Percentiles rank a stretch among this genome's conserved stretches.
These are phyloP conservation scores for Phodopus roborovskii DNA, from an alignment of 2,113 vertebrate genomes.

Conservation along the genomic window DNA sequence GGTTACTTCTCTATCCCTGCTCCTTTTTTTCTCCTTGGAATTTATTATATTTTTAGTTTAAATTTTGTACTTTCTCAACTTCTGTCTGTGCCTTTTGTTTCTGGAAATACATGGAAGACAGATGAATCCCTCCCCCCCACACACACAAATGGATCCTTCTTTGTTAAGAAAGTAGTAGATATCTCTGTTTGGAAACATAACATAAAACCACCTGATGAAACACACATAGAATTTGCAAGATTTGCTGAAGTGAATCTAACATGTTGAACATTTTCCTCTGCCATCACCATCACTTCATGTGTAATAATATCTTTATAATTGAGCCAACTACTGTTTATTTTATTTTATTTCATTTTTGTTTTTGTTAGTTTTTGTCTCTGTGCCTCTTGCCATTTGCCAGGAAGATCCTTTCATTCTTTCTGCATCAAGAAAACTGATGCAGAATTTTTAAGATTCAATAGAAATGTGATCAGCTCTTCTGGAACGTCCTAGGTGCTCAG, in stretches of 20 bases:
- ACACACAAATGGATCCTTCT: slow-evolving; percentile 35
- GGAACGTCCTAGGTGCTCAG: neutral
- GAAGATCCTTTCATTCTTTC: neutral
- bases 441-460: neutral
- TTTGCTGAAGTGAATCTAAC: neutral
- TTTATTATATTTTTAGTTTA: slow-evolving; percentile 22
- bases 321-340: neutral
- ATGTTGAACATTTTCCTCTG: neutral
- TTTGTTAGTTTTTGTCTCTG: neutral
- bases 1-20: neutral
- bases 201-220: slow-evolving; percentile 56
- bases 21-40: slow-evolving; percentile 36
- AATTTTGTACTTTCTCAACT: slow-evolving; percentile 27
- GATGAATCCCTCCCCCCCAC: slow-evolving; percentile 28
- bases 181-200: slow-evolving; percentile 72
- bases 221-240: slow-evolving; percentile 19
- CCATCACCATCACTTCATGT: neutral
- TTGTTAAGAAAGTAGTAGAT: slow-evolving; percentile 72
- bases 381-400: neutral
- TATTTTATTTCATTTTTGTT: too few relatives aligned
- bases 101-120: slow-evolving; percentile 45
- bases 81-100: slow-evolving; percentile 45
- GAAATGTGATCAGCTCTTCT: slow-evolving; percentile 29
- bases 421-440: neutral
- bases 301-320: neutral